Percentiles rank a stretch among this genome's conserved stretches.
phyloP scores from a whole-genome alignment of 2,888 invertebrate genomes.

The Rosalia funebris region DNA sequence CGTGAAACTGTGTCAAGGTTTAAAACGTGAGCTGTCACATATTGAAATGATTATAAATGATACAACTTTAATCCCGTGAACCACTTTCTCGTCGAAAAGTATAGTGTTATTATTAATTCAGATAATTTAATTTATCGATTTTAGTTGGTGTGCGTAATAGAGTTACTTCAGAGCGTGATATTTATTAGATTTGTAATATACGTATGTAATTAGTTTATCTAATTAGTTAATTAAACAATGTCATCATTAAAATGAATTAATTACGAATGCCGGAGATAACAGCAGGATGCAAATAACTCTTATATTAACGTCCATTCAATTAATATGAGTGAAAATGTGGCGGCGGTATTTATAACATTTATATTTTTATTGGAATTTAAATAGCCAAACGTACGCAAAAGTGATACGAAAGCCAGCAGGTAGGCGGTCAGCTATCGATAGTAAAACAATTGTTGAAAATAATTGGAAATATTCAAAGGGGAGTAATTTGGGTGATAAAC shows the following conservation, averaged over 20 bases:
- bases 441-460: slow-evolving; percentile 56
- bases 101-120: not conserved
- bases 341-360: slow-evolving; percentile 25
- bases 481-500: slow-evolving; percentile 61
- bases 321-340: not conserved
- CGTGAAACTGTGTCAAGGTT: no score
- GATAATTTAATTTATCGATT: slow-evolving; percentile 15
- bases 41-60: no score
- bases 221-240: slow-evolving; percentile 26
- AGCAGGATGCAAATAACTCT: slow-evolving; percentile 10
- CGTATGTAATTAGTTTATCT: slow-evolving; percentile 19
- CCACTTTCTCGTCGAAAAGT: not conserved
- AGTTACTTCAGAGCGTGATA: slow-evolving; percentile 8
- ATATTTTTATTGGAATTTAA: slow-evolving; percentile 44
- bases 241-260: slow-evolving; percentile 12
- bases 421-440: slow-evolving; percentile 39
- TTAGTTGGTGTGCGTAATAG: slow-evolving; percentile 5
- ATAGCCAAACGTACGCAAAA: slow-evolving; percentile 26
- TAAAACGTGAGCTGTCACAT: no score
- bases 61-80: no score
- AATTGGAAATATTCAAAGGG: slow-evolving; percentile 60
- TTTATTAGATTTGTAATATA: slow-evolving; percentile 13
- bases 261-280: slow-evolving; percentile 6
- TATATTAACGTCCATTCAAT: slow-evolving; percentile 16
- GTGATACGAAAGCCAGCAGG: slow-evolving; percentile 38